Base-by-base conservation (phyloP, 2,797 vertebrate species). In the Antennarius maculatus region DNA sequence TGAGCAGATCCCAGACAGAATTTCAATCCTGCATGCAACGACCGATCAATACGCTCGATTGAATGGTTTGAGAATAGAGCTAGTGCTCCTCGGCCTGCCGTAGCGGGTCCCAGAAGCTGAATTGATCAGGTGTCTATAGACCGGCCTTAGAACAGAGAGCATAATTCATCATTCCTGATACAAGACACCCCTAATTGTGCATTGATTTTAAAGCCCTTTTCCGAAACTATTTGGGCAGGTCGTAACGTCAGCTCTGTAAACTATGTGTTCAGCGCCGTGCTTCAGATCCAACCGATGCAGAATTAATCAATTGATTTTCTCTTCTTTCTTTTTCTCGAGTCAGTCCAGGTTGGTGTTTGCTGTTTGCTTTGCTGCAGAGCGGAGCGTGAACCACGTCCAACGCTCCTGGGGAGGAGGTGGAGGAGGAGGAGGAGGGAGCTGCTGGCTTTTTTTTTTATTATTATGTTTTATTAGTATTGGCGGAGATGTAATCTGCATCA, bases 121-220 rank as follows among this genome's bases (percentile, higher is more conserved):
- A 92, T 89, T 91, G 89, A 92, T 90, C 88, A 87, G 77, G 77
- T 88, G 84, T 90, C 90, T 80, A 77, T 88, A 79, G 79, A 81
- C 43, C 79, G 37, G 84, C 80, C 71, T 76, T 70, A 83, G 78
- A 88, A 86, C 78, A 86, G 86, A 85, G 82, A 86, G 85, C 85
- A 91, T 90, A 85, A 91, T 92, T 90, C 83, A 90, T 90, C 86
- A 87, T 62, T 81, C 77, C 82, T 86, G 88, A 90, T 89, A 89
- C 85, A 85, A 89, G 89, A 89, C 88, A 78, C 83, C 60, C 64
- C 85, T 92, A 90, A 92, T 89, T 88, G 89, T 43, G 27, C 87
- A 88, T 91, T 51, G 91, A 92, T 89, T 88, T 90, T 84, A 77
- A 79, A n/a, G 56, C 83, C 79, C 76, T 77, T 88, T 80, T 83